Conservation (phyloP, 2,113 vertebrate species). For the Nothocercus nigrocapillus region DNA sequence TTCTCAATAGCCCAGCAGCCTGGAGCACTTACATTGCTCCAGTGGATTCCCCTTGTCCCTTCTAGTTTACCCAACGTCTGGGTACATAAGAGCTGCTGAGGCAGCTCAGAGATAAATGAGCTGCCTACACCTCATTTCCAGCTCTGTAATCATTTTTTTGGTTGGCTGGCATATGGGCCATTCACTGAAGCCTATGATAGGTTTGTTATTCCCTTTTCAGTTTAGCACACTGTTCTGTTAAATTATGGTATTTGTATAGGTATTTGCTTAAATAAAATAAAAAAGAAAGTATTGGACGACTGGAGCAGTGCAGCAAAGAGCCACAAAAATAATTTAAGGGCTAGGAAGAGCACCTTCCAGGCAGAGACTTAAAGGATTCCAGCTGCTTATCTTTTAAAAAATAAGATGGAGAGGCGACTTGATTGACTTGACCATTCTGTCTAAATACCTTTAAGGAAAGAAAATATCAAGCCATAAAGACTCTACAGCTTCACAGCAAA, state of each 20-base stretch:
- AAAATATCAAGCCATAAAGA: slow-evolving; percentile 10
- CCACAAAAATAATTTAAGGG: slow-evolving; percentile 30
- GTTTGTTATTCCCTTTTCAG: not conserved
- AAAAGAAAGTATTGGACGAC: not conserved
- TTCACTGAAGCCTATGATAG: not conserved
- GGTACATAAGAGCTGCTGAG: not conserved
- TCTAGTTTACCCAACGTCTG: not conserved
- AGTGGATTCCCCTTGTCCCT: not conserved
- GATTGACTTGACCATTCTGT: not conserved
- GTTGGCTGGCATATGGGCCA: not conserved
- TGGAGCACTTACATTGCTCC: accelerated
- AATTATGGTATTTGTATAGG: not conserved
- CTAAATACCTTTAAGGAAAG: not conserved
- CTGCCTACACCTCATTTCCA: not conserved
- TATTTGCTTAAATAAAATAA: not conserved
- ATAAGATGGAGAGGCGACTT: slow-evolving; percentile 26
- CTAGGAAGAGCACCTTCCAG: not conserved
- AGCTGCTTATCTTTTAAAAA: slow-evolving; percentile 27
- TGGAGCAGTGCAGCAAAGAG: not conserved
- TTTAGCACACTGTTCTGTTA: not conserved
- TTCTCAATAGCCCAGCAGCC: not conserved
- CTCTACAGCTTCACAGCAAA: not conserved
- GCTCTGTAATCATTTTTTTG: slow-evolving; percentile 7
- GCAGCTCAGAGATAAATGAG: not conserved
- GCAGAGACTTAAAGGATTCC: slow-evolving; percentile 29